Evolutionary conservation across 2,888 invertebrate species (phyloP).

Genomic region (Carcina quercana): DNA sequence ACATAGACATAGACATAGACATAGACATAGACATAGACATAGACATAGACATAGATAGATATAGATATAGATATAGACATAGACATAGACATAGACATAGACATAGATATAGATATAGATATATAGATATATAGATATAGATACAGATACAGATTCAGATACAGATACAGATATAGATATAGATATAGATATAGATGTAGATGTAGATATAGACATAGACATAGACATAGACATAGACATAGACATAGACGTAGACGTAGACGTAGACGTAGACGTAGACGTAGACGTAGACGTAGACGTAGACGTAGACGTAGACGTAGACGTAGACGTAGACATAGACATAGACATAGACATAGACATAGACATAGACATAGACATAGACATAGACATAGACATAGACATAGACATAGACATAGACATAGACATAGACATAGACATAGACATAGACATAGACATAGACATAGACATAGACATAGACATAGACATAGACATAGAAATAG

Average conservation of each 20-base stretch:
- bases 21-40: background rate
- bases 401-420: background rate
- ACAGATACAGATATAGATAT: background rate
- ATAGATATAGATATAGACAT: too few species aligned
- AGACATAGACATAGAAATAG: background rate
- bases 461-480: background rate
- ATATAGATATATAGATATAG: too few species aligned
- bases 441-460: background rate
- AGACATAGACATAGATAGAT: too few species aligned
- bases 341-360: background rate
- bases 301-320: background rate
- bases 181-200: too few species aligned
- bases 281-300: background rate
- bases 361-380: background rate
- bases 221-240: background rate
- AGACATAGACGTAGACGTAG: background rate
- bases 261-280: background rate
- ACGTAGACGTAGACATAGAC: too few species aligned
- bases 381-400: background rate
- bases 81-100: background rate
- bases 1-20: background rate
- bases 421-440: background rate
- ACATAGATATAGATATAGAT: too few species aligned
- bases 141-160: too few species aligned
- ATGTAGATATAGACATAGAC: too few species aligned